Conservation (phyloP, 2,113 vertebrate species). For the Saccopteryx leptura region DNA sequence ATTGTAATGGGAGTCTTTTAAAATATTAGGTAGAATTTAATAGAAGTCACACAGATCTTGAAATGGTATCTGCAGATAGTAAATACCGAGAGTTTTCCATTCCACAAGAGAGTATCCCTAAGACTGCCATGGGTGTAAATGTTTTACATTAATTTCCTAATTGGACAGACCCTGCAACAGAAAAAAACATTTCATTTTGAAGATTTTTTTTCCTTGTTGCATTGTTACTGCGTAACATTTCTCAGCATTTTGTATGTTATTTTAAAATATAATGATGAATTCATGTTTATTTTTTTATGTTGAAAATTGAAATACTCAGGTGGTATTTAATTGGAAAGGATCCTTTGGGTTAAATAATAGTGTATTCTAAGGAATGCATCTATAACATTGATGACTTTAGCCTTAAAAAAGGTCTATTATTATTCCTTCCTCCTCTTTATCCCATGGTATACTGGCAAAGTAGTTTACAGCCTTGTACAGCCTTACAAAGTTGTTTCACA, state of each 20-base stretch:
- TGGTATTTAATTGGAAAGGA: slow-evolving; percentile 85
- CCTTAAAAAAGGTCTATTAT: slow-evolving; percentile 84
- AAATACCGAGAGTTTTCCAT: slow-evolving; percentile 65
- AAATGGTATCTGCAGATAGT: slow-evolving; percentile 64
- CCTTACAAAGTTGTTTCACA: slow-evolving; percentile 72
- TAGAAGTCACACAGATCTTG: slow-evolving; percentile 76
- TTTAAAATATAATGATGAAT: slow-evolving; percentile 85
- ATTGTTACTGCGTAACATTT: slow-evolving; percentile 81
- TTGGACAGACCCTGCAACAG: slow-evolving; percentile 77
- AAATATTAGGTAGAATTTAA: slow-evolving; percentile 69
- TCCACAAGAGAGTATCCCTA: slow-evolving; percentile 63
- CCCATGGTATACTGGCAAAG: slow-evolving; percentile 79
- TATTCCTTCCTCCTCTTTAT: slow-evolving; percentile 81
- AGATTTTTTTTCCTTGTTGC: slow-evolving; percentile 82
- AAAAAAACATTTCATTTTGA: slow-evolving; percentile 82
- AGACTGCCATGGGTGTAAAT: slow-evolving; percentile 78
- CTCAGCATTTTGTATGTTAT: slow-evolving; percentile 82
- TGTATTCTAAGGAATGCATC: slow-evolving; percentile 84
- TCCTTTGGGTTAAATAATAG: slow-evolving; percentile 84
- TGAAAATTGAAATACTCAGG: slow-evolving; percentile 77
- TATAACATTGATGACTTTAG: slow-evolving; percentile 85
- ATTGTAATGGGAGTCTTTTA: slow-evolving; percentile 61
- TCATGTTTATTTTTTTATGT: slow-evolving; percentile 84
- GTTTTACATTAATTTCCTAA: slow-evolving; percentile 86
- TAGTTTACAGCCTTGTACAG: slow-evolving; percentile 84